phyloP scores from a whole-genome alignment of 2,888 invertebrate species.

The Callinectes sapidus region DNA sequence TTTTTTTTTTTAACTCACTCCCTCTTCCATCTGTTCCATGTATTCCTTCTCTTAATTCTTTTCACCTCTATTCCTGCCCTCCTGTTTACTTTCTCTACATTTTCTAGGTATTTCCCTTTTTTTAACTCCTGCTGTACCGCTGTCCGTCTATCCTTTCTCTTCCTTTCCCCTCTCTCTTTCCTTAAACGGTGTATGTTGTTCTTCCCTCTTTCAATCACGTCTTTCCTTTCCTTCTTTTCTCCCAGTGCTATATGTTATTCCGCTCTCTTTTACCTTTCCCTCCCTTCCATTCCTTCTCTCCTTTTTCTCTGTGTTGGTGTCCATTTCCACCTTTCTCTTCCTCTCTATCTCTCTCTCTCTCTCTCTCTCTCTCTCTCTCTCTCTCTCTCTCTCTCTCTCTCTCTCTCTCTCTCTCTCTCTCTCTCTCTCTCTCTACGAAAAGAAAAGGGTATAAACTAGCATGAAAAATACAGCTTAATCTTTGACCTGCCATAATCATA shows the following conservation, averaged over 20 bases:
- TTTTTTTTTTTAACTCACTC: no score
- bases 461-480: not conserved
- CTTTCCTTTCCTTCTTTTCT: not conserved
- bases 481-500: not conserved
- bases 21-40: no score
- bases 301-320: not conserved
- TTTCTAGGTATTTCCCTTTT: no score
- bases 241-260: not conserved
- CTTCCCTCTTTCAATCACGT: no score
- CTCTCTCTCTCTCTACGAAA: not conserved
- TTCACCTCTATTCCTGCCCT: no score
- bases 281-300: not conserved
- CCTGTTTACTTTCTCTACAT: no score
- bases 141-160: no score
- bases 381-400: not conserved
- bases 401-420: not conserved
- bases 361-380: not conserved
- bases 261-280: not conserved
- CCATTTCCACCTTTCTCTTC: not conserved
- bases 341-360: not conserved
- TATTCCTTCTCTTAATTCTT: not conserved
- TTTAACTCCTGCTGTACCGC: no score
- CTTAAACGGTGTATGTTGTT: no score
- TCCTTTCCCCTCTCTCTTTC: no score
- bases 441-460: not conserved